Evolutionary conservation across 1,140 invertebrate genomes (phyloP).

Genomic region (Harpegnathos saltator): DNA sequence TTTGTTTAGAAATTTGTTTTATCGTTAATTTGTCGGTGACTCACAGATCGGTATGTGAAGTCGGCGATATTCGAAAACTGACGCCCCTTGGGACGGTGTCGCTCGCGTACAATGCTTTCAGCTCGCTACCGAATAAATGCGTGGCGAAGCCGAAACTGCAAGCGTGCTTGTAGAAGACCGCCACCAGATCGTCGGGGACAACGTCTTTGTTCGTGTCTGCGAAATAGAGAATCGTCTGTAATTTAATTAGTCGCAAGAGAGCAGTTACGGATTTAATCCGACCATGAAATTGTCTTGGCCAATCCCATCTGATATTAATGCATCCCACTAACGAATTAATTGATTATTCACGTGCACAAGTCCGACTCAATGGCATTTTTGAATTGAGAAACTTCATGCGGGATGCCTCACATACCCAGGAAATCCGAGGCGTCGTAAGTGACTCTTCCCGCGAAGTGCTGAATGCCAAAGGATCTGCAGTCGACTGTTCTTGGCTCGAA

Average conservation of each 20-base stretch:
- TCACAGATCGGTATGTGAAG: slow-evolving; percentile 93
- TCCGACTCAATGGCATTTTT: not conserved
- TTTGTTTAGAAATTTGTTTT: too few species aligned
- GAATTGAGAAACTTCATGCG: slow-evolving; percentile 7
- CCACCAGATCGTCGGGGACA: slow-evolving; percentile 95
- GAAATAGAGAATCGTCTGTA: slow-evolving; percentile 33
- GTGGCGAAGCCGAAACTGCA: slow-evolving; percentile 98
- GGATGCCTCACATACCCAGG: slow-evolving; percentile 86
- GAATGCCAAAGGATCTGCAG: slow-evolving; percentile 94
- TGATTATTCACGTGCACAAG: not conserved
- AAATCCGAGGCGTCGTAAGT: slow-evolving; percentile 96
- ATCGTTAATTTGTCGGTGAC: slow-evolving; percentile 69
- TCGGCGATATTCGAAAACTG: slow-evolving; percentile 96
- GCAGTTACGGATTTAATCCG: not conserved
- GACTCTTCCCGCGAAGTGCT: slow-evolving; percentile 96
- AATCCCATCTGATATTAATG: not conserved
- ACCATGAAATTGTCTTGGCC: not conserved
- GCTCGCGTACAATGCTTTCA: slow-evolving; percentile 94
- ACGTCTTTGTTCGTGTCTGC: slow-evolving; percentile 96
- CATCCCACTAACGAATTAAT: not conserved
- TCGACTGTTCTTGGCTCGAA: slow-evolving; percentile 92
- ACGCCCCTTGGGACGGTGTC: slow-evolving; percentile 93
- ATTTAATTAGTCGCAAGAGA: not conserved
- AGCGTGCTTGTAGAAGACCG: slow-evolving; percentile 96
- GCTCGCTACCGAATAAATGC: slow-evolving; percentile 96